These are phyloP conservation scores for Hoplostethus mediterraneus DNA, from an alignment of 2,797 vertebrate species.

Conservation along the genomic window DNA sequence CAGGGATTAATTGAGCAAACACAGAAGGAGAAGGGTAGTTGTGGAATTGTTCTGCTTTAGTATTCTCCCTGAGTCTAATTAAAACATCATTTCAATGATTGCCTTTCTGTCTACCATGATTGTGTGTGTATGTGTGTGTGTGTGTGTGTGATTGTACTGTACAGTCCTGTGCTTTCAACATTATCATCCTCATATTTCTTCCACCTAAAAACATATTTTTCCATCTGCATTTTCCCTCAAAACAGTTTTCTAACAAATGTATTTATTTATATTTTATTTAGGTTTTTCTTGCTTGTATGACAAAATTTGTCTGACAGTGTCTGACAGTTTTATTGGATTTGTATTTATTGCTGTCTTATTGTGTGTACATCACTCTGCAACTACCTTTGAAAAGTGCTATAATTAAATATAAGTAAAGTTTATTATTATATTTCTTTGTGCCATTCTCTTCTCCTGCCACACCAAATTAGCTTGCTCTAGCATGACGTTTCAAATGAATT, in stretches of 20 bases:
- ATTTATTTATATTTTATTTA: neutral
- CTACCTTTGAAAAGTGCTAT: too few relatives aligned
- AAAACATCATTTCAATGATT: constrained; percentile 74
- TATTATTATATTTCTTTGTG: too few relatives aligned
- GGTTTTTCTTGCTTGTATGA: neutral
- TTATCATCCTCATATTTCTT: neutral
- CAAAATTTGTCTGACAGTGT: too few relatives aligned
- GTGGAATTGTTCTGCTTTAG: constrained; percentile 70
- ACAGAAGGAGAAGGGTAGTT: constrained; percentile 72
- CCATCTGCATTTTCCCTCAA: too few relatives aligned
- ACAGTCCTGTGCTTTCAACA: neutral
- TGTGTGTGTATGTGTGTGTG: constrained; percentile 4
- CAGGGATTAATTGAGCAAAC: constrained; percentile 84
- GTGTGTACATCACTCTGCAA: too few relatives aligned
- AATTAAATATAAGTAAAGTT: too few relatives aligned
- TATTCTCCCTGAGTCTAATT: constrained; percentile 75
- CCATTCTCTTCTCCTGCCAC: too few relatives aligned
- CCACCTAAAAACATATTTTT: neutral
- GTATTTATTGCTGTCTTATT: too few relatives aligned
- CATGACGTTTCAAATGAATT: too few relatives aligned
- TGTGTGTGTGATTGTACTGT: neutral
- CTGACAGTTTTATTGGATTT: too few relatives aligned
- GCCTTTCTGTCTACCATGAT: constrained; percentile 52
- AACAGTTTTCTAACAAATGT: neutral
- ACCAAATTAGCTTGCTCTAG: too few relatives aligned